A percentile compares a stretch with the other conserved stretches of the same genome.
These are phyloP conservation scores for Noctilio leporinus DNA, from an alignment of 2,113 vertebrate genomes.

Conservation along the genomic window DNA sequence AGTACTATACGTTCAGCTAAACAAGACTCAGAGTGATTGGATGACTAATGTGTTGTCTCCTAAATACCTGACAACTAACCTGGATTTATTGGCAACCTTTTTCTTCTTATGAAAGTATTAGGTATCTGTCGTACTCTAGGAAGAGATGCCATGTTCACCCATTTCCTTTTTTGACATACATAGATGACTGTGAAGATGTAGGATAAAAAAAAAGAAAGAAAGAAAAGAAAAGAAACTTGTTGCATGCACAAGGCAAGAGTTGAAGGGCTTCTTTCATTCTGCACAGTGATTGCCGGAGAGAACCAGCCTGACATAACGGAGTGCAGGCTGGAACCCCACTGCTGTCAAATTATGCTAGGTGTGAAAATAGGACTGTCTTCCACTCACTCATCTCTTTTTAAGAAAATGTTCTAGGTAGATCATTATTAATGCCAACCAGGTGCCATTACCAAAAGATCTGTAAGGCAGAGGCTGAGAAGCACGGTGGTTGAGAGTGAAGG, in stretches of 20 bases:
- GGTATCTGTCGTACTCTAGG: constrained; percentile 75
- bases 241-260: constrained; percentile 60
- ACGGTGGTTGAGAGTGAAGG: neutral
- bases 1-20: constrained; percentile 20
- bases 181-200: constrained; percentile 70
- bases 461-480: neutral
- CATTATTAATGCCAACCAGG: no score
- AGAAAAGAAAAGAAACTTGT: constrained; percentile 54
- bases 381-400: no score
- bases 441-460: neutral
- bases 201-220: no score
- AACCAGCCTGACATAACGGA: neutral
- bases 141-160: constrained; percentile 76
- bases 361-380: neutral
- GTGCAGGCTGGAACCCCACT: rapidly evolving
- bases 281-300: neutral
- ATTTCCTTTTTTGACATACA: constrained; percentile 76
- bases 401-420: neutral
- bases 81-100: constrained; percentile 65
- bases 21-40: constrained; percentile 30
- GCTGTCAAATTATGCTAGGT: neutral
- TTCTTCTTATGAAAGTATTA: constrained; percentile 66
- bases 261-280: constrained; percentile 29
- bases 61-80: constrained; percentile 57
- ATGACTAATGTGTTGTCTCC: constrained; percentile 30